Conservation (phyloP, 2,888 invertebrate genomes). For the Drosophila acutilabella region DNA sequence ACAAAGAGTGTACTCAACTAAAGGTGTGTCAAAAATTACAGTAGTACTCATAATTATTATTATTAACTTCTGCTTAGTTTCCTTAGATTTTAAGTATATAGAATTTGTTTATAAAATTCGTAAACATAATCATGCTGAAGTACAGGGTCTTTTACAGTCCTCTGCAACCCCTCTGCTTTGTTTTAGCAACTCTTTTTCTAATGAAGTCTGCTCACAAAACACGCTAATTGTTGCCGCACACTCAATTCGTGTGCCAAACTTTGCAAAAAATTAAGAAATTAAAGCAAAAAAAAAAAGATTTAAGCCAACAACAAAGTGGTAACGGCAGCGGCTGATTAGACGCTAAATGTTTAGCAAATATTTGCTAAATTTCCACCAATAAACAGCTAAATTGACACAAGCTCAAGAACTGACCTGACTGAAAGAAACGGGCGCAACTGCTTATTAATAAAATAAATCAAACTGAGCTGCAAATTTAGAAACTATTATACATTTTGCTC, state of each 20-base stretch:
- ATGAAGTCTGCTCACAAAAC: slow-evolving; percentile 33
- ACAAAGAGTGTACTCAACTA: not conserved
- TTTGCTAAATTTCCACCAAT: slow-evolving; percentile 14
- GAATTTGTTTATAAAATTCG: no score
- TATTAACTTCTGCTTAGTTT: no score
- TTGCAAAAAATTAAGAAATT: not conserved
- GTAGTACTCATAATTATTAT: no score
- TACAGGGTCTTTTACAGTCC: not conserved
- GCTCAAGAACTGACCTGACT: not conserved
- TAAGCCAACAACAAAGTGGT: not conserved
- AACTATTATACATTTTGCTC: not conserved
- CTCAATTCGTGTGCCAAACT: slow-evolving; percentile 22
- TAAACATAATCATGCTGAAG: no score
- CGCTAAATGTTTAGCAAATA: slow-evolving; percentile 22
- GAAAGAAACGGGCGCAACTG: not conserved
- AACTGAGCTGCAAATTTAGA: no score
- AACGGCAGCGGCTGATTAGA: slow-evolving; percentile 23
- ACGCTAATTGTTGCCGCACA: slow-evolving; percentile 52
- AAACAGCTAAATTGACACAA: not conserved
- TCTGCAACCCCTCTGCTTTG: slow-evolving; percentile 4
- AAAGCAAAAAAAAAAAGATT: not conserved
- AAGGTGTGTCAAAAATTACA: no score
- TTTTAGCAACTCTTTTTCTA: slow-evolving; percentile 32
- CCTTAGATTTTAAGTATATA: no score
- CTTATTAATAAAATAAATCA: no score